A percentile compares a stretch with the other conserved stretches of the same genome.
phyloP scores from a whole-genome alignment of 2,888 invertebrate genomes.

The Exephanes ischioxanthus region DNA sequence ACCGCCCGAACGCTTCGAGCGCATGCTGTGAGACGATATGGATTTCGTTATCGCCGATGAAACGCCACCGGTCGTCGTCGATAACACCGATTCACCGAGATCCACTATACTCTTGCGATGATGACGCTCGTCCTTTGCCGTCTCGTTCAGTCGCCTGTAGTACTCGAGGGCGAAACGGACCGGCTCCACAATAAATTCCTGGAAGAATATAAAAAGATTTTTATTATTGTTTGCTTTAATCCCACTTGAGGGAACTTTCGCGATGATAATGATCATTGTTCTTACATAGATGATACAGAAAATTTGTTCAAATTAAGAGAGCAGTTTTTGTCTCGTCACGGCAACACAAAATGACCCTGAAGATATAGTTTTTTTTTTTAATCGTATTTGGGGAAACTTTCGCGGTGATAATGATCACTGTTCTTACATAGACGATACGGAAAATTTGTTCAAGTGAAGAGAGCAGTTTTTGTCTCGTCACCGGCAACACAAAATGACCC shows the following conservation, averaged over 20 bases:
- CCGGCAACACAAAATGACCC: too few species aligned
- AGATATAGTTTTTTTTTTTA: not conserved
- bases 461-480: too few species aligned
- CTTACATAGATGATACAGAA: not conserved
- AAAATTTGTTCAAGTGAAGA: not conserved
- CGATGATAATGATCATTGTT: too few species aligned
- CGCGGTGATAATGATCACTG: too few species aligned
- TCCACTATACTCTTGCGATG: constrained; percentile 87
- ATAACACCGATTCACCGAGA: constrained; percentile 76
- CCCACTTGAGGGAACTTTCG: too few species aligned
- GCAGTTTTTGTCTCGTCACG: too few species aligned
- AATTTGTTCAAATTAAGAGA: not conserved
- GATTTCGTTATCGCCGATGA: constrained; percentile 80
- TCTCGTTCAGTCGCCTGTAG: constrained; percentile 88
- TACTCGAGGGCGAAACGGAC: constrained; percentile 88
- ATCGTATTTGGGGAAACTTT: too few species aligned
- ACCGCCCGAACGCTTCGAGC: constrained; percentile 85
- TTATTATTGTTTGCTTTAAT: not conserved
- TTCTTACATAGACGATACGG: not conserved
- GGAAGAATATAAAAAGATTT: constrained; percentile 70
- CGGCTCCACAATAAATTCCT: constrained; percentile 88
- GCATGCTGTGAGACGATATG: constrained; percentile 83
- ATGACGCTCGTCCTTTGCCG: constrained; percentile 87
- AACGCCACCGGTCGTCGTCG: constrained; percentile 68
- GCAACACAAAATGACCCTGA: too few species aligned